Conservation (phyloP, 2,113 vertebrate species). For the Tachycineta bicolor region DNA sequence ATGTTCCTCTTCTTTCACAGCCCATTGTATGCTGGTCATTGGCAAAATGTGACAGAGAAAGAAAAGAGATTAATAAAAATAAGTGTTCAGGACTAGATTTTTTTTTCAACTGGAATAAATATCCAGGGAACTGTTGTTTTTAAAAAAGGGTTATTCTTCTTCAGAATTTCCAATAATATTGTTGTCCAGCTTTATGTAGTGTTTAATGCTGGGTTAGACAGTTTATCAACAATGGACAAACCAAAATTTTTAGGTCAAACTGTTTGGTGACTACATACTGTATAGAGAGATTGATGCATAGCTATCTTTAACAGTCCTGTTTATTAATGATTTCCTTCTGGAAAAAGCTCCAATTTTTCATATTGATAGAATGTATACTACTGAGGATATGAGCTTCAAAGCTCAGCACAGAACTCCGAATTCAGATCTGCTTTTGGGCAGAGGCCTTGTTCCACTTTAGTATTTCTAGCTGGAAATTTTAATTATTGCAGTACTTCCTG, state of each 20-base stretch:
- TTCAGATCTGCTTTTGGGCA: background rate
- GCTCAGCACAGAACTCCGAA: background rate
- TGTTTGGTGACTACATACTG: background rate
- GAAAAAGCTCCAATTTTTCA: constrained; percentile 6
- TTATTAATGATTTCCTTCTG: background rate
- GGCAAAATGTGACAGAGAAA: background rate
- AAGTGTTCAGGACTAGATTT: background rate
- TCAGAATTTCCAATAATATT: background rate
- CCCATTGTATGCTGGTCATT: background rate
- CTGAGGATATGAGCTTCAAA: background rate
- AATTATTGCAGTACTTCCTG: background rate
- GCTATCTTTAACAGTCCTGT: background rate
- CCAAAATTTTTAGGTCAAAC: background rate
- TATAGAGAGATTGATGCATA: background rate
- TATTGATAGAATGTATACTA: background rate
- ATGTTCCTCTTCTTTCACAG: background rate
- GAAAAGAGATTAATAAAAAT: background rate
- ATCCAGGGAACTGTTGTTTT: background rate
- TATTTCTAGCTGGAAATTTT: background rate
- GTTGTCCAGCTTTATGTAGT: background rate
- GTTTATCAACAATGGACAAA: background rate
- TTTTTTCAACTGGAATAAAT: background rate
- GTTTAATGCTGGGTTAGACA: background rate
- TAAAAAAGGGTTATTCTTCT: background rate
- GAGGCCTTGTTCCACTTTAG: background rate